Percentiles rank a stretch among this genome's conserved stretches.
These are phyloP conservation scores for Wiebesia pumilae DNA, from an alignment of 1,140 invertebrate species.

Conservation along the genomic window DNA sequence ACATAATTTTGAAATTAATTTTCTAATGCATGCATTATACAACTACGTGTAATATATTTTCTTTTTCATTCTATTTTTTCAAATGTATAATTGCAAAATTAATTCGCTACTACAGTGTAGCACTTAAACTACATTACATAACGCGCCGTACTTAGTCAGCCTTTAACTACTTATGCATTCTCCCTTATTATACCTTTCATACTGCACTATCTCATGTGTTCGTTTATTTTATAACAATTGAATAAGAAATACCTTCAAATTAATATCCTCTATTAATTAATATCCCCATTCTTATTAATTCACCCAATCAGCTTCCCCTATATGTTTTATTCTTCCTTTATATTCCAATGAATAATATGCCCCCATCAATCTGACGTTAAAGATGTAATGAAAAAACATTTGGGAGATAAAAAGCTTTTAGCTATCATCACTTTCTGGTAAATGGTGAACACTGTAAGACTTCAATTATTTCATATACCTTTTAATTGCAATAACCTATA, in stretches of 20 bases:
- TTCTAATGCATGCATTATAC: neutral
- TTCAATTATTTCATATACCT: slow-evolving; percentile 9
- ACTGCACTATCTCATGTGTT: neutral
- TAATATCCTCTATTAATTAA: neutral
- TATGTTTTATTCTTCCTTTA: slow-evolving; percentile 8
- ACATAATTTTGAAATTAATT: neutral
- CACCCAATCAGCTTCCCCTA: neutral
- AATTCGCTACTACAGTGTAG: neutral
- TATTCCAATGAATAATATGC: neutral
- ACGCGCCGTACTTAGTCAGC: neutral
- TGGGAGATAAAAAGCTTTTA: neutral
- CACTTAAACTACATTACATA: neutral
- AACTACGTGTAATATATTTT: neutral
- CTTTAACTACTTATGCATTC: neutral
- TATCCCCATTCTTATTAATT: slow-evolving; percentile 19
- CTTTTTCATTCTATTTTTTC: neutral
- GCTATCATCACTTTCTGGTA: neutral
- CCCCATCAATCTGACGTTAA: neutral
- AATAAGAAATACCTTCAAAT: slow-evolving; percentile 20
- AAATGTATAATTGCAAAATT: neutral
- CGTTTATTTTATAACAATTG: slow-evolving; percentile 27
- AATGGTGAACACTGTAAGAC: neutral
- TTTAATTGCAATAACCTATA: slow-evolving; percentile 49
- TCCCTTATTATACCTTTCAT: neutral
- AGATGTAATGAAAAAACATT: neutral